phyloP scores from a whole-genome alignment of 1,140 invertebrate genomes.

The Antheraea pernyi region DNA sequence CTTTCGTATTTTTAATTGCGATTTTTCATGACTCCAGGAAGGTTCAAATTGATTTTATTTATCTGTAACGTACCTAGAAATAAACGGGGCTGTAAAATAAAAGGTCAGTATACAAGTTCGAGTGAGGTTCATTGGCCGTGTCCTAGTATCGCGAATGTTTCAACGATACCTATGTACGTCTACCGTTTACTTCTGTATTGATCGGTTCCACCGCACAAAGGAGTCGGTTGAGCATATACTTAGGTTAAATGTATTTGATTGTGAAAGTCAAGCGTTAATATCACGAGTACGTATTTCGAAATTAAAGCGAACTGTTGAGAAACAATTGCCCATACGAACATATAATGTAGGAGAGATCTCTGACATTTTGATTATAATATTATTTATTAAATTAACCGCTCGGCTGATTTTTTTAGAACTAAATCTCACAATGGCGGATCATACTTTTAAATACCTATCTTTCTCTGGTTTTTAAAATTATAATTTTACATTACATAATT shows the following conservation, averaged over 20 bases:
- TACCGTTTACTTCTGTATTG: conserved; percentile 7
- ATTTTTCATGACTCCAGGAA: neutral
- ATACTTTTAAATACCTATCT: too few species aligned
- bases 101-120: conserved; percentile 13
- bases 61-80: neutral
- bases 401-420: too few species aligned
- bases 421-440: too few species aligned
- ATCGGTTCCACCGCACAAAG: conserved; percentile 1
- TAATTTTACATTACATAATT: too few species aligned
- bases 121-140: neutral
- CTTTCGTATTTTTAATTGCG: neutral
- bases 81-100: neutral
- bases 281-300: neutral
- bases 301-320: neutral
- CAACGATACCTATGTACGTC: neutral
- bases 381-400: too few species aligned
- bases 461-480: too few species aligned
- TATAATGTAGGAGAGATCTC: too few species aligned
- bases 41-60: neutral
- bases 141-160: conserved; percentile 6
- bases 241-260: neutral
- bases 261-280: neutral
- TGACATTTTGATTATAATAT: too few species aligned
- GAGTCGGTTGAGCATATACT: neutral
- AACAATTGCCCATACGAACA: too few species aligned